These are phyloP conservation scores for Platerodrilus igneus DNA, from an alignment of 2,888 invertebrate species.

Conservation along the genomic window DNA sequence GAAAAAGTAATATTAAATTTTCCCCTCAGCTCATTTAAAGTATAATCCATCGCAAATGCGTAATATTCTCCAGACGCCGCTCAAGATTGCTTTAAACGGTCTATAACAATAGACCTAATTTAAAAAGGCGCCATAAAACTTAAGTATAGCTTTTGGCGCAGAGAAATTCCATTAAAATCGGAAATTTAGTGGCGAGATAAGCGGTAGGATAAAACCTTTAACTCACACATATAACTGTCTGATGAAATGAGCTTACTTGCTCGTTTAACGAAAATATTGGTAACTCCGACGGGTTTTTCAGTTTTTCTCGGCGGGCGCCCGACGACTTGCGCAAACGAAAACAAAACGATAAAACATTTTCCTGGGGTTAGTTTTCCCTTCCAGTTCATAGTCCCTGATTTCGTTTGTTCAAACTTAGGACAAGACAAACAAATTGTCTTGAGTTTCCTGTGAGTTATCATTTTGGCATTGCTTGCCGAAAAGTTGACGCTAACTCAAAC, in stretches of 20 bases:
- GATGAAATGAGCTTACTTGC: constrained; percentile 44
- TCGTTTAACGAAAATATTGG: constrained; percentile 44
- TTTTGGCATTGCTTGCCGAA: no score
- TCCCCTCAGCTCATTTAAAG: constrained; percentile 34
- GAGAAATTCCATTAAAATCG: constrained; percentile 56
- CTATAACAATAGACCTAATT: constrained; percentile 48
- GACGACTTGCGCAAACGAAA: constrained; percentile 43
- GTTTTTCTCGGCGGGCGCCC: constrained; percentile 41
- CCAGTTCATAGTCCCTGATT: constrained; percentile 46
- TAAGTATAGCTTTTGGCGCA: constrained; percentile 45
- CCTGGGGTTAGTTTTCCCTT: constrained; percentile 44
- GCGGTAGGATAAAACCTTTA: constrained; percentile 48
- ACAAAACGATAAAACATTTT: constrained; percentile 47
- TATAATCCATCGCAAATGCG: constrained; percentile 41
- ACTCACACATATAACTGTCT: constrained; percentile 48
- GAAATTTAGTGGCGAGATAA: constrained; percentile 56
- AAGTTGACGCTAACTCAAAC: no score
- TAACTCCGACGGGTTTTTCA: constrained; percentile 37
- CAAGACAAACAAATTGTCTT: constrained; percentile 40
- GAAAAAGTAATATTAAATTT: constrained; percentile 35
- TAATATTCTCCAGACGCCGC: constrained; percentile 43
- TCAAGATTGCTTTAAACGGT: constrained; percentile 45
- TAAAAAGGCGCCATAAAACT: constrained; percentile 46
- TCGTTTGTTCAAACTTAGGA: constrained; percentile 43
- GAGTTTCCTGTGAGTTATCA: no score